Base-by-base conservation (phyloP, 2,888 invertebrate genomes). In the Bombyx huttoni region DNA sequence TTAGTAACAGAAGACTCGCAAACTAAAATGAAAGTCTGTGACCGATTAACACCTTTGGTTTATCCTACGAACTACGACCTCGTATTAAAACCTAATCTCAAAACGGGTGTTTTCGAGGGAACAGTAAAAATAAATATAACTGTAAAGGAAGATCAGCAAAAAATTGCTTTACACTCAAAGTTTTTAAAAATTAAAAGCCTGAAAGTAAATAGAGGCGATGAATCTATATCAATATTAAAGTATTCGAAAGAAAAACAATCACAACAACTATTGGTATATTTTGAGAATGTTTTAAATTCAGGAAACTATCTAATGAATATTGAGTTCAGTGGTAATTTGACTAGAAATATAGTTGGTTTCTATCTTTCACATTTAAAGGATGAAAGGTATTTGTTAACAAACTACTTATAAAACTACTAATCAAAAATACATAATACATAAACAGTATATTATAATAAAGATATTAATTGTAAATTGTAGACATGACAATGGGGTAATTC, bases 291-390 rank as follows among this genome's bases (percentile, higher is more conserved):
- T 13, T 49, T 86, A 13, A 59, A 52, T 46, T 54, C 75, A 7
- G 89, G 87, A 1, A 78, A 76, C 52, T 92, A 92, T 67, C 75
- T 78, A 12, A 69, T 94, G 12, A 68, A 76, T 47, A 87, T 94
- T 48, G 76, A 90, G 46, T 95, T 92, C 65, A 76, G 79, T 56
- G 94, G 94, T 0, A 88, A 89, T 56, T 84, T 94, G 69, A 90
- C 89, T 34, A 87, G 90, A 56, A 91, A 91, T 58, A 92, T 94
- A 64, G 91, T 93, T 52, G 95, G 95, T 6, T 89, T 95, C 53
- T 95, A 95, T 72, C 90, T 90, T 59, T 94, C 94, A 54, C 87
- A 82, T 7, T 92, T 94, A 58, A 80, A 74, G 50, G 78, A 88
- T 64, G 67, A 78, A 55, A 88, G 90, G 92, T 86, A 73, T 48